phyloP scores from a whole-genome alignment of 2,888 invertebrate species.

The Yponomeuta sedellus region DNA sequence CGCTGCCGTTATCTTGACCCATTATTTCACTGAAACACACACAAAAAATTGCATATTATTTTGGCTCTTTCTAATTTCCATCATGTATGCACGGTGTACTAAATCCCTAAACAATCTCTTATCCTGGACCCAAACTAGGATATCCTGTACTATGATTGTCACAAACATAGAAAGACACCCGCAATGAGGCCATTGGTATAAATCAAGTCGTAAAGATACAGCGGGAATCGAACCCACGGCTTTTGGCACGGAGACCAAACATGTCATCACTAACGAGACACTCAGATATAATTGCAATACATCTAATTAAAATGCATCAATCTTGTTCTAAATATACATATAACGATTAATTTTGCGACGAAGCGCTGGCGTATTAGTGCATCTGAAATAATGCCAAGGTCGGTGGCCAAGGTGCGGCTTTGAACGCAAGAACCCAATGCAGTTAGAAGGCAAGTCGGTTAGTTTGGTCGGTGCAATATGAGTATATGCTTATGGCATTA shows the following conservation, averaged over 20 bases:
- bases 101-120: no score
- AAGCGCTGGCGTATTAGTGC: background rate
- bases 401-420: background rate
- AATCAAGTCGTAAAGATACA: no score
- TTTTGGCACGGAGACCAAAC: no score
- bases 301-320: no score
- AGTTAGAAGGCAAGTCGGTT: background rate
- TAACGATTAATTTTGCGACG: background rate
- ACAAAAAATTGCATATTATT: background rate
- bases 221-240: no score
- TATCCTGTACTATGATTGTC: background rate
- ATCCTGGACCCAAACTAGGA: no score
- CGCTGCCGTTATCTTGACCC: slow-evolving; percentile 33
- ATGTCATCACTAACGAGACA: no score
- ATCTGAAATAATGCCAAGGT: background rate
- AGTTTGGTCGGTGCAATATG: background rate
- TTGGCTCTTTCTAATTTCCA: no score
- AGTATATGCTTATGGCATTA: no score
- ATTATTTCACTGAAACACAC: slow-evolving; percentile 12
- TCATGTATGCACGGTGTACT: no score
- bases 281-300: no score
- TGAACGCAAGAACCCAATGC: background rate
- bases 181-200: no score
- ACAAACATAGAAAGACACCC: background rate
- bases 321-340: background rate